Evolutionary conservation across 2,888 invertebrate species (phyloP), one percentile per base, ranked within the genome.

Genomic region (Scaptomyza parva): DNA sequence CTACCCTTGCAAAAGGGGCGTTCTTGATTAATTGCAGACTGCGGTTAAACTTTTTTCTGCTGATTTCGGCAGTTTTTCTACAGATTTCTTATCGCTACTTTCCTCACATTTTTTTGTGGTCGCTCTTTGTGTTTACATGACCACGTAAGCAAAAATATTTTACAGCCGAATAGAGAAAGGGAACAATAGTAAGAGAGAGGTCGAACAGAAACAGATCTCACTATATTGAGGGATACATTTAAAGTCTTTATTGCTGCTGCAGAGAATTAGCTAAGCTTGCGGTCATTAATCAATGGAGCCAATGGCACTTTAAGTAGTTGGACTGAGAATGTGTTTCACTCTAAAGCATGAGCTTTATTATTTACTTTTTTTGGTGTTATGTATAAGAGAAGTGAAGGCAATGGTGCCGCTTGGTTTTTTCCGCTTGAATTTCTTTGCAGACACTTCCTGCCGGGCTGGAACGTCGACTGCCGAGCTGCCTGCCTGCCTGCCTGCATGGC

Each of bases 21-120:
- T 62, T 30, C 86, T 85, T 84, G 80, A 84, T 85, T 85, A 84
- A 84, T 84, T 85, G 83, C 78, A 61, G 69, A 78, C 78, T 73
- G 72, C 28, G 78, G 80, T 76, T 76, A 76, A 73, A 68, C 61
- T 66, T 77, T 76, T 78, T 80, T 70, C 35, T 71, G 76, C 78
- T 83, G n/a, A 78, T 84, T 74, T 83, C 70, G 69, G 62, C 67
- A 77, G 58, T 70, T 76, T 75, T 63, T 58, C 48, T 62, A 35
- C 57, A 55, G 59, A 60, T 65, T 68, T 55, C 33, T 37, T 52
- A 37, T 28, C 8, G 2, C 12, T 20, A 11, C 3, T 48, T 6
- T 33, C 2, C 5, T 14, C 18, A 3, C 48, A 48, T 57, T 63
- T 51, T 51, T 57, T 68, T 45, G 33, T 30, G 41, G 61, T 44